Conservation (phyloP, 1,140 invertebrate species). For the Acromyrmex charruanus region DNA sequence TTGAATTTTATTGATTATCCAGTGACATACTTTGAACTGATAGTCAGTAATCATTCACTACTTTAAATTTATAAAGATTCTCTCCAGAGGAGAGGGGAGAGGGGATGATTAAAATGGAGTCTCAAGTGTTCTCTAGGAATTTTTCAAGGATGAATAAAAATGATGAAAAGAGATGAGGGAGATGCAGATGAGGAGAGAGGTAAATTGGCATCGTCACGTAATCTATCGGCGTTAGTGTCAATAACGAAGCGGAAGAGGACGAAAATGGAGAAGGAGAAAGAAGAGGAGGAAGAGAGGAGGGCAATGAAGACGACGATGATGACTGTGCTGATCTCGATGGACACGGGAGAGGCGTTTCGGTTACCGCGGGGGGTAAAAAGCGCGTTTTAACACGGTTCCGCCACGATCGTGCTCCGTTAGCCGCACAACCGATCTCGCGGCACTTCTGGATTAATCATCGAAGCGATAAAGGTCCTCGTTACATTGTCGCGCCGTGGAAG, state of each 20-base stretch:
- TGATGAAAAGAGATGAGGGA: background rate
- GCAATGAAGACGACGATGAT: conserved; percentile 64
- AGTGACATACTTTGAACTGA: too few species aligned
- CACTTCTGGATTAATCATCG: conserved; percentile 58
- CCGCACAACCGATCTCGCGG: conserved; percentile 28
- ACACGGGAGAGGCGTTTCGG: conserved; percentile 84
- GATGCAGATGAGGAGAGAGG: conserved; percentile 19
- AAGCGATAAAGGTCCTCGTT: conserved; percentile 20
- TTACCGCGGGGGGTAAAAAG: conserved; percentile 78
- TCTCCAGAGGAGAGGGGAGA: too few species aligned
- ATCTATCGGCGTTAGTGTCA: conserved; percentile 65
- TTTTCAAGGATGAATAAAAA: conserved; percentile 29
- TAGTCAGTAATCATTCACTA: too few species aligned
- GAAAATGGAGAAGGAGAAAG: conserved; percentile 32
- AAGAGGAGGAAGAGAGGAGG: background rate
- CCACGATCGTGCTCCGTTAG: conserved; percentile 54
- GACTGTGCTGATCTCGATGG: conserved; percentile 76
- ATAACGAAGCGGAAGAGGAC: conserved; percentile 59
- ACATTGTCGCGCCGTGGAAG: conserved; percentile 32
- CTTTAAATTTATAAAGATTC: too few species aligned
- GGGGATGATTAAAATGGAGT: background rate
- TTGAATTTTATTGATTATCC: too few species aligned
- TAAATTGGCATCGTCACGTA: conserved; percentile 42
- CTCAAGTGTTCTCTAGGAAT: background rate
- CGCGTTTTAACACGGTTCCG: conserved; percentile 62